Evolutionary conservation across 2,797 vertebrate genomes (phyloP).

Genomic region (Notolepis coatsorum): DNA sequence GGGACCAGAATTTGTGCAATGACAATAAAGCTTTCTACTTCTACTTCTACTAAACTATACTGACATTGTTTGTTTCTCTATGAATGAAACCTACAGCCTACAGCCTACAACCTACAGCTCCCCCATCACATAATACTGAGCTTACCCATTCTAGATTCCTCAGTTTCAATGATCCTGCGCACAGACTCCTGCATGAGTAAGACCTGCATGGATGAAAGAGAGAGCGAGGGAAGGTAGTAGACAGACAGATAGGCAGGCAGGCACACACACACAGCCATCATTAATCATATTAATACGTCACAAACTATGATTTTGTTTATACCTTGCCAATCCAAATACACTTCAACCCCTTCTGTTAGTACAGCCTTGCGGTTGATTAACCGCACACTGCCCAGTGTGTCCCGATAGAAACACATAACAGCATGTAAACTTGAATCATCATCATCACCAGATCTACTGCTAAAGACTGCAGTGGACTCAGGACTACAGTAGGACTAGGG

Average conservation of each 20-base stretch:
- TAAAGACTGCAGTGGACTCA: conserved; percentile 75
- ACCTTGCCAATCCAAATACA: conserved; percentile 45
- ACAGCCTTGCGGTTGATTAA: neutral
- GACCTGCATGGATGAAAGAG: conserved; percentile 80
- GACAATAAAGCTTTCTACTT: no score
- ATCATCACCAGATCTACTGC: conserved; percentile 7
- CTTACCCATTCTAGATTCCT: conserved; percentile 97
- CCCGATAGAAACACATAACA: conserved; percentile 18
- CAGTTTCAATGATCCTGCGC: conserved; percentile 94
- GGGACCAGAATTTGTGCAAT: no score
- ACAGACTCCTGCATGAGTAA: conserved; percentile 98
- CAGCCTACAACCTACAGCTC: no score
- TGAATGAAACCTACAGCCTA: no score
- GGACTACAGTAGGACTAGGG: no score
- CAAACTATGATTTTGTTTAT: conserved; percentile 31
- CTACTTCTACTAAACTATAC: no score
- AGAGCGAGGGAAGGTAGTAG: neutral
- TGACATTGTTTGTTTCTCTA: no score
- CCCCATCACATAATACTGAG: neutral
- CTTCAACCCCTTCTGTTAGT: conserved; percentile 2
- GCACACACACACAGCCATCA: conserved; percentile 45
- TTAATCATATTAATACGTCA: conserved; percentile 44
- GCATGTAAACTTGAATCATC: no score
- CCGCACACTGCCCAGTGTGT: conserved; percentile 27
- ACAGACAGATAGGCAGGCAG: neutral